phyloP scores from a whole-genome alignment of 1,140 invertebrate genomes.

The Delia radicum region DNA sequence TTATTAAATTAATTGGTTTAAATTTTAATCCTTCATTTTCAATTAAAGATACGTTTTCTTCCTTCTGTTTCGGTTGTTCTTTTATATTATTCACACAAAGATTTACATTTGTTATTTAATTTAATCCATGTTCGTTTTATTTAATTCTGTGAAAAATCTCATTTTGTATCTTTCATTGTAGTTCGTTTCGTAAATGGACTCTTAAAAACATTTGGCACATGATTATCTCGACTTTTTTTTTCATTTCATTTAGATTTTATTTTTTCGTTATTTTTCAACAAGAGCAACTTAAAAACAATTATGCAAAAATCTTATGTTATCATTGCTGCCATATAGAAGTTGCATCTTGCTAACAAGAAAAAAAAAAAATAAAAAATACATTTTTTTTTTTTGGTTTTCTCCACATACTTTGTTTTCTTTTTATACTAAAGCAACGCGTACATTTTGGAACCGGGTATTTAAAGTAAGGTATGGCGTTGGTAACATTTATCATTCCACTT shows the following conservation, averaged over 20 bases:
- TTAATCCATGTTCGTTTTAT: neutral
- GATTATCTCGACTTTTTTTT: constrained; percentile 5
- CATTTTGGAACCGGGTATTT: no score
- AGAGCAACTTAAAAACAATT: constrained; percentile 14
- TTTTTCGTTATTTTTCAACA: neutral
- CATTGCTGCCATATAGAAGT: neutral
- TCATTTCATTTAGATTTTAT: neutral
- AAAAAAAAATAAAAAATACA: no score
- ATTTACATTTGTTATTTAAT: neutral
- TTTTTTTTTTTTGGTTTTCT: no score
- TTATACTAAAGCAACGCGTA: no score
- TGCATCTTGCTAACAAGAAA: neutral
- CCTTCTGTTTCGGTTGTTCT: neutral
- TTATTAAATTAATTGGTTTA: constrained; percentile 9
- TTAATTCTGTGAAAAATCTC: neutral
- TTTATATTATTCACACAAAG: neutral
- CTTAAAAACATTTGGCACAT: constrained; percentile 19
- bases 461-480: no score
- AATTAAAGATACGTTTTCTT: constrained; percentile 6
- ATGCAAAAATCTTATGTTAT: constrained; percentile 9
- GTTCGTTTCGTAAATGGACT: neutral
- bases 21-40: constrained; percentile 20
- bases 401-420: no score
- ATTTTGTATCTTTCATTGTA: neutral
- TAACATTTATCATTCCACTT: no score